Base-by-base conservation (phyloP, 2,113 vertebrate species). In the Melanostigma gelatinosum region DNA sequence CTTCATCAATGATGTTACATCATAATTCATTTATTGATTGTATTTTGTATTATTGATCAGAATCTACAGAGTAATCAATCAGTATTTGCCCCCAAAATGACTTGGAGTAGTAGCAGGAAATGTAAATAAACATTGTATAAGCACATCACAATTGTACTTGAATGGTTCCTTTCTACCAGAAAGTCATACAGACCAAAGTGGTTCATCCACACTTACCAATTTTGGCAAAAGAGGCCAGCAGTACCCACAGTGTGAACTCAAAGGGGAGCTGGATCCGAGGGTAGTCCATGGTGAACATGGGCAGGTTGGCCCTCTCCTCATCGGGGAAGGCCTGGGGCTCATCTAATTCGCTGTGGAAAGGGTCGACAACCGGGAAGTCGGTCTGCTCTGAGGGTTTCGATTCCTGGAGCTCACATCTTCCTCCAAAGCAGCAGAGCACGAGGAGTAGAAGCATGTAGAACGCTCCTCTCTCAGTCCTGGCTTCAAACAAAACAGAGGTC, bases 201-300 rank as follows among this genome's bases (percentile, higher is more conserved):
- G 5, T 24, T 58, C 24, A 38, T 57, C 24, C 22, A 62, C 50
- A 83, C 97, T 88, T 94, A 98, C 97, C 97, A 62, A 98, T 97
- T 94, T 99, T 98, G 74, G 97, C 97, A 81, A 99, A 94, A 11
- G 96, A 99, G 8, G 97, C 97, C 87, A 98, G 93, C 67, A 99
- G 91, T 54, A 98, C 94, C 97, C 97, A 99, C n/a, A 99, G 87
- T 1, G 97, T 98, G 81, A 99, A 97, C 93, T 99, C 97, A 89
- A 99, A 97, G 27, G 97, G 97, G 64, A 98, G 92, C 87, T 98
- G 97, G 89, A 98, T 96, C 68, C 96, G 96, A 10, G 94, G 90
- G 74, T 98, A 98, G 88, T 98, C 95, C 92, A 98, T 89, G 1
- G 95, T 95, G 85, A 99, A 97, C 72, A 97, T 93, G 0, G 96